Base-by-base conservation (phyloP, 2,113 vertebrate genomes). In the Sylvicapra grimmia region DNA sequence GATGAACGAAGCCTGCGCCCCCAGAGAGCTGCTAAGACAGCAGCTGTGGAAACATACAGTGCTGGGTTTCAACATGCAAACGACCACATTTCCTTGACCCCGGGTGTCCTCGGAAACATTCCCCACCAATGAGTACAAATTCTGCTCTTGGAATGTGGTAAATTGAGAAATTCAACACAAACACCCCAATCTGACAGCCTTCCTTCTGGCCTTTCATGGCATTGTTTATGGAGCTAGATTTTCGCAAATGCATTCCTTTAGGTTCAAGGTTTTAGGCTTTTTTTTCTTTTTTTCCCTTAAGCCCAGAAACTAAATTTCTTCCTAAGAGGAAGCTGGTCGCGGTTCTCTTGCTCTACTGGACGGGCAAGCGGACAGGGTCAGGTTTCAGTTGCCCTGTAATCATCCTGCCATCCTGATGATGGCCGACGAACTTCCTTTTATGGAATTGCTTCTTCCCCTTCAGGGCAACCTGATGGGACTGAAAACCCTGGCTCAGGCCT, bases 11-110 rank as follows among this genome's bases (percentile, higher is more conserved):
- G 86, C 93, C 94, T 51, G 25, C 0, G 3, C 87, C 93, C 93
- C 91, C n/a, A 3, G 93, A 82, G 97, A 80, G 77, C 49, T 4
- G 29, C 40, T 0, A 4, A 23, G 4, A 15, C 27, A 0, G 86
- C 96, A 97, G 96, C 98, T 96, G 97, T 56, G 10, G 95, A 96
- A 93, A 97, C 96, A 93, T 4, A 36, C 3, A 3, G 77, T 4
- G 21, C 59, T 72, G 77, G 6, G 33, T 86, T 61, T 83, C 83
- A 11, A 80, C 89, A 92, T 5, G 8, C 89, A 40, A 51, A 56
- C 29, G 95, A 75, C 77, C 95, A 6, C 83, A 29, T 36, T 54
- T 40, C 93, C 63, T 86, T 88, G 84, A 33, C 33, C 68, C 8
- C 0, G 3, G 16, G 33, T 56, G 36, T 79, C 63, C 77, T 72